Percentiles rank a stretch among this genome's conserved stretches.
These are phyloP conservation scores for Xylocopa sonorina DNA, from an alignment of 1,140 invertebrate genomes.

Conservation along the genomic window DNA sequence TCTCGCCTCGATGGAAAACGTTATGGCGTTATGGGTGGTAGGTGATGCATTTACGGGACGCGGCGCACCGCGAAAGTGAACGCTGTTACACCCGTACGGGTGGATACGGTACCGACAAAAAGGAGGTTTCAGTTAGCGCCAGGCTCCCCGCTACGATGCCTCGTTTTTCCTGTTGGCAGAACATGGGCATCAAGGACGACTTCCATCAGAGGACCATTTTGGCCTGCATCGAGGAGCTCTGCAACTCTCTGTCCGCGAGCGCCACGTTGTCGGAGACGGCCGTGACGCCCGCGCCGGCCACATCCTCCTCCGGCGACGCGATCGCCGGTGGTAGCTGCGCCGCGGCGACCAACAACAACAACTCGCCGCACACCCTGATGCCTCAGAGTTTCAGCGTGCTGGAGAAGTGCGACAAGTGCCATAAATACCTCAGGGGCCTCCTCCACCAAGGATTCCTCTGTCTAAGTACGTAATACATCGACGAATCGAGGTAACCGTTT, in stretches of 20 bases:
- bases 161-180: slow-evolving; percentile 80
- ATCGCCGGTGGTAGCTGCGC: slow-evolving; percentile 51
- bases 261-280: slow-evolving; percentile 60
- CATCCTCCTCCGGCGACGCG: slow-evolving; percentile 46
- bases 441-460: slow-evolving; percentile 89
- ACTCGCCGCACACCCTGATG: slow-evolving; percentile 81
- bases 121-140: background rate
- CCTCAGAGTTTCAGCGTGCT: slow-evolving; percentile 87
- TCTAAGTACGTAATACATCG: slow-evolving; percentile 83
- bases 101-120: background rate
- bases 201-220: slow-evolving; percentile 89
- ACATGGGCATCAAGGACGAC: slow-evolving; percentile 90
- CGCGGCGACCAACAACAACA: slow-evolving; percentile 66
- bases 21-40: too few relatives aligned
- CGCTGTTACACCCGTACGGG: background rate
- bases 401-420: slow-evolving; percentile 89
- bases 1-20: too few relatives aligned
- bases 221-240: slow-evolving; percentile 87
- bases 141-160: background rate
- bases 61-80: background rate
- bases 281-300: background rate
- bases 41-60: background rate
- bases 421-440: slow-evolving; percentile 88
- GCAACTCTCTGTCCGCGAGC: slow-evolving; percentile 75
- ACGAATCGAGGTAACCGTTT: background rate